Base-by-base conservation (phyloP, 2,113 vertebrate genomes). In the Mustela nigripes region DNA sequence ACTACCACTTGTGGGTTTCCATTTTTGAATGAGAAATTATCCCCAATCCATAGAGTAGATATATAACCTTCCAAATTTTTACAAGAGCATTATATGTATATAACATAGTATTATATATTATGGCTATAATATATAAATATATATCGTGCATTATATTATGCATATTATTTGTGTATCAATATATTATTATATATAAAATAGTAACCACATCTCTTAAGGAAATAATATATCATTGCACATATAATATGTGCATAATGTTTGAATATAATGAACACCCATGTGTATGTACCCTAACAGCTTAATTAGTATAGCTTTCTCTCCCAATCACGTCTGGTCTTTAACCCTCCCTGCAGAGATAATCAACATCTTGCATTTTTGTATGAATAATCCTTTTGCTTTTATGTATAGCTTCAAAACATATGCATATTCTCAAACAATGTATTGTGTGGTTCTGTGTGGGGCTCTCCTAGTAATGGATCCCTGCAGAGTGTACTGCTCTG, bases 331-430 rank as follows among this genome's bases (percentile, higher is more conserved):
- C 4, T 56, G 16, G 65, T 82, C 16, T 33, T 62, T 85, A 39
- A 39, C 1, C 6, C 18, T 74, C 12, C 16, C 1, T 56, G 14
- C 0, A 76, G 36, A 16, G 76, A 56, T 56, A 69, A 71, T 56
- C 15, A 33, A 19, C 28, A 21, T 67, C 50, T 92, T 76, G 31
- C 3, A 71, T 39, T 89, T 94, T 86, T 90, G 7, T 36, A 8
- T 86, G 56, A 88, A 73, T 81, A 5, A 67, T 39, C 18, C 18
- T 16, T 94, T 84, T 36, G 15, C 12, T 80, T 95, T 84, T 45
- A 24, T 53, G 45, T 85, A 16, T 50, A 48, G 11, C 16, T 58
- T 76, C 67, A 45, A 73, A 50, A 58, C 22, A 50, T 16, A 39
- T 42, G 21, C 15, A 28, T 22, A 71, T 71, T 36, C 28, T 4